Evolutionary conservation across 1,140 invertebrate species (phyloP), one percentile per base, ranked within the genome.

Genomic region (Aphis gossypii): DNA sequence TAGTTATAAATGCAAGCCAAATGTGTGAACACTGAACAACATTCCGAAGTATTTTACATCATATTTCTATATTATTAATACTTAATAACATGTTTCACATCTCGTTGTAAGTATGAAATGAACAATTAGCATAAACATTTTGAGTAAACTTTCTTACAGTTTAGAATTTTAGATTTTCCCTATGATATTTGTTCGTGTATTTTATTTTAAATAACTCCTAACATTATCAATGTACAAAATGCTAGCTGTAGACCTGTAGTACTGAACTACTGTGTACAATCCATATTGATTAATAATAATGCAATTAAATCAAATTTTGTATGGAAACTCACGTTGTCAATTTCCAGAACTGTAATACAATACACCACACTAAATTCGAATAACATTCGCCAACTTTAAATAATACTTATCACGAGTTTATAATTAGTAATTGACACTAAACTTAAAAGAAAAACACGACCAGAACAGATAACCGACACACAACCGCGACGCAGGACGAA

Each of bases 401-500:
- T 0, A 18, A n/a, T 18, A 76, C 30, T 76, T 76, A 76, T 76
- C 14, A n/a, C 30, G 30, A 68, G 25, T 4, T 30, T 68, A 68
- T n/a, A 68, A 68, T n/a, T n/a, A n/a, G n/a, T 76, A 76, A 18
- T 76, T 76, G 14, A 76, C n/a, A 76, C 60, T 76, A 18, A 9
- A n/a, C n/a, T n/a, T n/a, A 76, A 76, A 60, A 8, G 35, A 76
- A 44, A 23, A 3, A 68, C 88, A 23, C 14, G 38, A 90, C 41
- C 25, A 51, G 9, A 41, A 21, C 48, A 18, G 44, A 76, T 14
- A 25, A 30, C 68, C 14, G 21, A 46, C 76, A 23, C 68, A 54
- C 23, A 7, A 93, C 82, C 82, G 92, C 92, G 30, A 82, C 14
- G 35, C 92, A 86, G 48, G 92, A 93, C n/a, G 92, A 51, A 93